Base-by-base conservation (phyloP, 2,797 vertebrate genomes). In the Esox masquinongy region DNA sequence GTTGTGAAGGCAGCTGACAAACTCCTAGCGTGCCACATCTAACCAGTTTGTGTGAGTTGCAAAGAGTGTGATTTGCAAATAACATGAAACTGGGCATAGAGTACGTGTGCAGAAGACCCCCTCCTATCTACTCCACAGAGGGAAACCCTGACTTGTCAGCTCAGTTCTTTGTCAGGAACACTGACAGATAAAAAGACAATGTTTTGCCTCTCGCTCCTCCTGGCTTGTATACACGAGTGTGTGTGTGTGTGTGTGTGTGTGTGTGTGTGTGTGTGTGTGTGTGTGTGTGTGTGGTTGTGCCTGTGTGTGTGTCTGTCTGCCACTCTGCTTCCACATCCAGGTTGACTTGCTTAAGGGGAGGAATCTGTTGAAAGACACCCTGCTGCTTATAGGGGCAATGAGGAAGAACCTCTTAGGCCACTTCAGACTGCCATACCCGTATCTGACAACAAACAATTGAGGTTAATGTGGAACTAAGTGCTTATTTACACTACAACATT, bases 41-140 rank as follows among this genome's bases (percentile, higher is more conserved):
- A 87, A 88, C 91, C 92, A 91, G 88, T 91, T 92, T 92, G 90
- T 92, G 90, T 95, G 96, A 95, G 96, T 99, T 98, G 98, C 91
- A 93, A 93, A 93, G 92, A 90, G 84, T 89, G 89, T 91, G 90
- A 93, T 93, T 93, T 92, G 92, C 91, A 93, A 93, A 93, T 93
- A 91, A 92, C 92, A 93, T 89, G 92, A 92, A 90, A 92, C 91
- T 92, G 92, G 92, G 92, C 92, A 91, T 91, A 91, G 92, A 90
- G 90, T 93, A 92, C 92, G 90, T 90, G 86, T 72, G 86, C 85
- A 87, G 88, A 91, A 91, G 89, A 88, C 89, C 90, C 90, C 90
- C 90, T 83, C 88, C 89, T 90, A 89, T 89, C 90, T 83, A 88
- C 89, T 88, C 90, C 86, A 86, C 87, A 77, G 88, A 90, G 92